Evolutionary conservation across 2,113 vertebrate genomes (phyloP).

Genomic region (Terrapene triunguis): DNA sequence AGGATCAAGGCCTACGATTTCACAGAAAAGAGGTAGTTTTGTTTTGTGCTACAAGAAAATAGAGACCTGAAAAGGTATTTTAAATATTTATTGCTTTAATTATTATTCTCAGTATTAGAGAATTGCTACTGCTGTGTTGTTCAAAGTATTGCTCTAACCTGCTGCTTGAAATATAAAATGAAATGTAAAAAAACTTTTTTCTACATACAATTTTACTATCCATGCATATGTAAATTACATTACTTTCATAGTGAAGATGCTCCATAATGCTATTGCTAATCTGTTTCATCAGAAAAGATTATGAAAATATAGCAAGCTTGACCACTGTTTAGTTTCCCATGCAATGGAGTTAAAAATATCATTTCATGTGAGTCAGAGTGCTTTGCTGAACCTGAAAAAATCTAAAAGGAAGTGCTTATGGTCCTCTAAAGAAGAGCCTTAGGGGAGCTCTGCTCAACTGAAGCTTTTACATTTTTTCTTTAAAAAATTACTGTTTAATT

Average conservation of each 20-base stretch:
- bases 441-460: neutral
- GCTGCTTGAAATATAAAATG: neutral
- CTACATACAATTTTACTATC: neutral
- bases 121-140: fast-evolving
- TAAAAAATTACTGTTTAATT: slow-evolving; percentile 4
- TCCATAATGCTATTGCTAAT: neutral
- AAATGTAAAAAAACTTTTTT: neutral
- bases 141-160: neutral
- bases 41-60: neutral
- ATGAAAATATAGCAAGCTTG: neutral
- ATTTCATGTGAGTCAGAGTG: neutral
- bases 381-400: neutral
- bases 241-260: neutral
- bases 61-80: neutral
- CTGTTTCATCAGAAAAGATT: neutral
- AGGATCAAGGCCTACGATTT: neutral
- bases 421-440: neutral
- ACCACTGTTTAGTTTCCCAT: neutral
- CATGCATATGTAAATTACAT: fast-evolving
- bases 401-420: neutral
- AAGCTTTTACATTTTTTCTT: neutral
- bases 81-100: neutral
- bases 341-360: neutral
- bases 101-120: neutral
- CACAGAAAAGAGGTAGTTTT: neutral